Conservation (phyloP, 2,797 vertebrate species). For the Spinibarbus caldwelli region DNA sequence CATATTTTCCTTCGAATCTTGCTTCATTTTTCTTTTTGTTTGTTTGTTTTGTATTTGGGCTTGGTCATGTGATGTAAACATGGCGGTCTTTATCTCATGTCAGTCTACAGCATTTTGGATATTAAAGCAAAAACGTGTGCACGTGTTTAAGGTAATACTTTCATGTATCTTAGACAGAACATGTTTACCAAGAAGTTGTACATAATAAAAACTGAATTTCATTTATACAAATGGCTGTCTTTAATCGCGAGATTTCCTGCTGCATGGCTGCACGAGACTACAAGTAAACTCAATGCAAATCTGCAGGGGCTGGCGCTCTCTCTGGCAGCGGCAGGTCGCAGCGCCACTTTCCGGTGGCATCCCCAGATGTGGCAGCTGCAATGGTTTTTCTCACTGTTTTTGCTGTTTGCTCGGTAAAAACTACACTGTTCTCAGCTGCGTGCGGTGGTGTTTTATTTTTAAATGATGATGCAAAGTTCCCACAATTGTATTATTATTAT, state of each 20-base stretch:
- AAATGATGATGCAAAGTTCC: no score
- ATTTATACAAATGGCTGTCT: not conserved
- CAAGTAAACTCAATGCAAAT: not conserved
- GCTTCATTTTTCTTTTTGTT: not conserved
- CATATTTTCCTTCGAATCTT: not conserved
- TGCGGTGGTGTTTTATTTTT: no score
- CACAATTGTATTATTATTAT: no score
- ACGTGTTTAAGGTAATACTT: not conserved
- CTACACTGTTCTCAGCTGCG: no score
- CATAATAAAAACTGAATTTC: not conserved
- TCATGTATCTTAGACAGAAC: not conserved
- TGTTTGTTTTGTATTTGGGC: not conserved
- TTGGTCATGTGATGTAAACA: slow-evolving; percentile 19
- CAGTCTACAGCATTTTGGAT: not conserved
- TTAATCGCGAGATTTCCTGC: not conserved
- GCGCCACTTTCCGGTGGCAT: no score
- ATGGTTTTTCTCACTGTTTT: no score
- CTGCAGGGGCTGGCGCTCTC: no score
- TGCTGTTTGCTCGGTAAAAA: no score
- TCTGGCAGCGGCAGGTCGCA: no score
- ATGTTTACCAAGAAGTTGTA: not conserved
- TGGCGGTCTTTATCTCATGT: not conserved
- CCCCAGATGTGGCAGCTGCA: no score
- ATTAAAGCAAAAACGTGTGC: not conserved
- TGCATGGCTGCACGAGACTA: not conserved